Base-by-base conservation (phyloP, 37 sponge, comb jelly and placozoan genomes). In the Tethya wilhelma region DNA sequence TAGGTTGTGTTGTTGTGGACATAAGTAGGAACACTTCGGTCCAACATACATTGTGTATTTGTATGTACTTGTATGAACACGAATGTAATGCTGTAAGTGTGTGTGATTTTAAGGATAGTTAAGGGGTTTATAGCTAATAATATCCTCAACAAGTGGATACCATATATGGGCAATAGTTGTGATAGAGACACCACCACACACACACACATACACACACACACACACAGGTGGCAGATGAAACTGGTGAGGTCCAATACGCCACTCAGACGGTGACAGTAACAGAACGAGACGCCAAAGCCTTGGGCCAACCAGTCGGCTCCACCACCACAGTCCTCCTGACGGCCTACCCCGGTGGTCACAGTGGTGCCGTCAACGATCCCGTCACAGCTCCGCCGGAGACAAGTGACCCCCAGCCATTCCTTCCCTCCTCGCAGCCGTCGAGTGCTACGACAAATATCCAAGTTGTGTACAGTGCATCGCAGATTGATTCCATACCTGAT, bases 321-420 rank as follows among this genome's bases (percentile, higher is more conserved):
- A 91, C 91, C 45, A 91, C 91, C 12, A 91, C 91, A 31, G 91
- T 91, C 17, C 84, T 91, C 33, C 91, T 91, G 41, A 91, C 91
- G 0, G 91, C 91, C 38, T 91, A 91, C 66, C 91, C 91, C 2
- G 87, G 91, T 14, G 87, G 87, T 0, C 91, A 91, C 76, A 69
- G 70, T 45, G 75, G 75, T 19, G 56, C 38, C 37, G 28, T 33
- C 6, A 69, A 41, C 0, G 30, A 66, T 20, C 8, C 22, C 8
- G 58, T 26, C 19, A 34, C 19, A 9, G 69, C 43, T 29, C 33
- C 28, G 5, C 44, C 71, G 38, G 43, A 23, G 25, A 2, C 71
- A 5, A 42, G 22, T 7, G 71, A 29, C 5, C 20, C 30, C 14
- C 67, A 34, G 37, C 34, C 37, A 2, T 37, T 14, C 36, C 32